Evolutionary conservation across 2,797 vertebrate species (phyloP), one percentile per base, ranked within the genome.

Genomic region (Pseudomugil gertrudae): DNA sequence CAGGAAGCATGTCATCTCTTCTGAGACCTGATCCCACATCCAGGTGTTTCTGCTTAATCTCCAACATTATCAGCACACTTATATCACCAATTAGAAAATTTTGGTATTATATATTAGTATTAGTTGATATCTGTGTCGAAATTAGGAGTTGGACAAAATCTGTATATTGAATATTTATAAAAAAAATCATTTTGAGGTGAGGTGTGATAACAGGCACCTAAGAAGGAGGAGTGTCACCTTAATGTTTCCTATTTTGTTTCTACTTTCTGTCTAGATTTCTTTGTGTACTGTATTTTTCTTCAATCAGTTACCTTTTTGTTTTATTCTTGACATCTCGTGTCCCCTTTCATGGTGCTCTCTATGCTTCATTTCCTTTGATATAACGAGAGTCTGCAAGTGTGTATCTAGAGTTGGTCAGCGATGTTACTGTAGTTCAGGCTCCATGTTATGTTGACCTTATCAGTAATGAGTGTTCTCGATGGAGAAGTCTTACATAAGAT

Each of bases 361-460:
- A 50, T 59, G 43, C 66, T 36, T 66, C n/a, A n/a, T 35, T 30
- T 59, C 74, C 71, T 83, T 72, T 83, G 69, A 86, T 85, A 68
- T 79, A 24, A 63, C 59, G 45, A 66, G 59, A 35, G 57, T 74
- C 74, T 78, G 53, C 60, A 72, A 76, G 72, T 68, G 63, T 77
- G 79, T 66, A 57, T 53, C 56, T 62, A 19, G 36, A 19, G 43
- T 62, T 64, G 10, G 80, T 67, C 62, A 47, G 66, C 23, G 52
- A 63, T 56, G 66, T 63, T 68, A 33, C 70, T 63, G 69, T 38
- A 66, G 74, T 77, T 85, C 78, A 53, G 71, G 67, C 80, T 83
- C 67, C 72, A 65, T 85, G 87, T 86, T 85, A 81, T 48, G 76
- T 64, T 77, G 78, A 72, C 80, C 80, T 80, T 80, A 84, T 83